Evolutionary conservation across 37 sponge, comb jelly and placozoan species (phyloP).

Genomic region (Cladorhizidae sp.): DNA sequence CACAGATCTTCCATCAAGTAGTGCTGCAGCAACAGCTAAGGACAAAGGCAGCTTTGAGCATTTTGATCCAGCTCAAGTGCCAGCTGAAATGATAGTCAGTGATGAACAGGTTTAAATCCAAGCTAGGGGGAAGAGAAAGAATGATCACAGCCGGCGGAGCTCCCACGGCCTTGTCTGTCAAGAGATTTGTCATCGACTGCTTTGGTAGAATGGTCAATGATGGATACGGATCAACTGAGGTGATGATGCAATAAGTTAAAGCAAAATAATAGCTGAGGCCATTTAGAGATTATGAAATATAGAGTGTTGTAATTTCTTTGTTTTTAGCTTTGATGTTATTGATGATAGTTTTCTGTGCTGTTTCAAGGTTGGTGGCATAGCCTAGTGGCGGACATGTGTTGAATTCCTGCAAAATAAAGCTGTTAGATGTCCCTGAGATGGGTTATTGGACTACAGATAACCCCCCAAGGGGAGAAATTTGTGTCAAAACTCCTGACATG

Average conservation of each 20-base stretch:
- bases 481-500: conserved; percentile 49
- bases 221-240: conserved; percentile 75
- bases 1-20: no score
- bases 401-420: conserved; percentile 28
- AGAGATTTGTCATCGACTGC: conserved; percentile 29
- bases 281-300: no score
- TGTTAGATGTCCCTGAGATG: conserved; percentile 74
- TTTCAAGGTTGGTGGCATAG: conserved; percentile 45
- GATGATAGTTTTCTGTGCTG: neutral
- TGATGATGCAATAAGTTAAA: neutral
- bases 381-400: conserved; percentile 6
- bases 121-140: conserved; percentile 44
- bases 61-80: conserved; percentile 15
- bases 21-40: no score
- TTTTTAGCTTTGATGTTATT: no score
- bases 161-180: conserved; percentile 28
- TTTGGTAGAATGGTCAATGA: conserved; percentile 32
- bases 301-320: no score
- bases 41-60: neutral
- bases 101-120: conserved; percentile 22
- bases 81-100: conserved; percentile 24
- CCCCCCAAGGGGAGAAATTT: conserved; percentile 71
- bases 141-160: conserved; percentile 58
- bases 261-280: neutral
- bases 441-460: conserved; percentile 60